Conservation (phyloP, 2,888 invertebrate genomes). For the Drosophila helvetica region DNA sequence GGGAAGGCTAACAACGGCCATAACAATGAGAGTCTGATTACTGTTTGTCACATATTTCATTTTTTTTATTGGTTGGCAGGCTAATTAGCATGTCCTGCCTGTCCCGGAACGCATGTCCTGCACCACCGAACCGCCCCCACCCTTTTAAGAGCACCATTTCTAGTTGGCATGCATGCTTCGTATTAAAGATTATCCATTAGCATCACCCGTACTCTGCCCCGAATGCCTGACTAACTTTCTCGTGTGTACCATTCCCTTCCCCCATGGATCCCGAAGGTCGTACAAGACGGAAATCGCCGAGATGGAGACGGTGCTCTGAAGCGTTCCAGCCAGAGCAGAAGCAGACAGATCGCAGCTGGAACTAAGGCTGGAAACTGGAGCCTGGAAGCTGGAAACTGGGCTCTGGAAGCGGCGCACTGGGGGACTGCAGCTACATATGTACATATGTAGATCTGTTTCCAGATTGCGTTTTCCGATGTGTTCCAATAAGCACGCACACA, state of each 20-base stretch:
- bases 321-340: conserved; percentile 24
- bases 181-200: conserved; percentile 1
- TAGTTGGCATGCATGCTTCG: conserved; percentile 21
- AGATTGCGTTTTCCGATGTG: neutral
- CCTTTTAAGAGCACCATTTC: conserved; percentile 7
- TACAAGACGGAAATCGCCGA: conserved; percentile 92
- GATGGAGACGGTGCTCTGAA: conserved; percentile 93
- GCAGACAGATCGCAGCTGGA: conserved; percentile 4
- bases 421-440: neutral
- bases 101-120: conserved; percentile 35
- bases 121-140: neutral
- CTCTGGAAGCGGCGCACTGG: neutral
- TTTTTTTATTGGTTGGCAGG: conserved; percentile 29
- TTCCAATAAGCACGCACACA: conserved; percentile 4
- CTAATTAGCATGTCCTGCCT: conserved; percentile 42
- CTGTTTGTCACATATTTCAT: conserved; percentile 43
- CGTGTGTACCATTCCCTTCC: no score
- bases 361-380: neutral
- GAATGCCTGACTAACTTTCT: conserved; percentile 21
- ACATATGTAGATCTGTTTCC: neutral
- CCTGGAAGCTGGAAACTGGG: no score
- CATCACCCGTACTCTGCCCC: neutral
- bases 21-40: conserved; percentile 33
- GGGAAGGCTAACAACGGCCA: conserved; percentile 10
- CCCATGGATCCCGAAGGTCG: conserved; percentile 75